Evolutionary conservation across 2,888 invertebrate species (phyloP), one percentile per base, ranked within the genome.

Genomic region (Anarsia innoxiella): DNA sequence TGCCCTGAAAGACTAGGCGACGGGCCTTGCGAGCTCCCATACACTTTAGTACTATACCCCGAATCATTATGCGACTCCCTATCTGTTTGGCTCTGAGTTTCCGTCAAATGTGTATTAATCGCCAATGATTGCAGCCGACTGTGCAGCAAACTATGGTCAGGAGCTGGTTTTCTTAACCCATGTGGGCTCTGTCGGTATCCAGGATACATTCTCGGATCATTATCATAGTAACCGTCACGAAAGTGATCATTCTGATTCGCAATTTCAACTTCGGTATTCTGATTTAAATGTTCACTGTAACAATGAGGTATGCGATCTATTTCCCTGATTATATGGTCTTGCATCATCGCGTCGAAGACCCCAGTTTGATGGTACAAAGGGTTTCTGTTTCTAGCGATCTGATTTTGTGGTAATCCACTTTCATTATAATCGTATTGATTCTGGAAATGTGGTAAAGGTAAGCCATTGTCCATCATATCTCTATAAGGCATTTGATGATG

Each of bases 31-130:
- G 91, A 91, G 48, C 92, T 92, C 0, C 91, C 92, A 48, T 92
- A 93, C 50, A 93, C 91, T 59, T 93, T 91, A 25, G 93, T 93
- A 54, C 93, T 93, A 66, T 94, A 94, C 1, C 94, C 94, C 0
- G 94, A 94, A 71, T 95, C 94, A 48, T 93, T 93, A 62, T 91
- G 93, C 0, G 90, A 89, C 53, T 91, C 91, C 36, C 89, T 70
- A 49, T 90, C 90, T 1, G 86, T 60, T 50, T 86, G 86, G 48
- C 83, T 82, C 39, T 85, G 85, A 0, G 73, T 74, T 41, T 85
- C 85, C 1, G 82, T 75, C 45, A 85, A 49, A 48, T 85, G 79
- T 0, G 86, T 86, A 48, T 86, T 85, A 0, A 86, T 85, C 6
- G 85, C 84, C 39, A 85, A 53, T 0, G 85, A 85, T 39, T 85